phyloP scores from a whole-genome alignment of 2,113 vertebrate species.

The Prinia subflava region DNA sequence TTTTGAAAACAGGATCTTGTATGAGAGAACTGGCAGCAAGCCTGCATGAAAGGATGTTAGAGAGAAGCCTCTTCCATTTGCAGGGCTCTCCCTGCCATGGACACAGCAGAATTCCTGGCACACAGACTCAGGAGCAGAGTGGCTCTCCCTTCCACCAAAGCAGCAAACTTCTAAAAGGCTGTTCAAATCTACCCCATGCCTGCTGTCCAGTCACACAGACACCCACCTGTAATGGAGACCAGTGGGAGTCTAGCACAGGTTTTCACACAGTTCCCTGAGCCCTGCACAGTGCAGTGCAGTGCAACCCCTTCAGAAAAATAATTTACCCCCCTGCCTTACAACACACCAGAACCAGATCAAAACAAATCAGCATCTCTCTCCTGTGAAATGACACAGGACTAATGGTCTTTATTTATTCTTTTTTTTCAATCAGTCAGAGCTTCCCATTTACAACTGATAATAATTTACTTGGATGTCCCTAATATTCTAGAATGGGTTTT shows the following conservation, averaged over 20 bases:
- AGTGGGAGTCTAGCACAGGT: background rate
- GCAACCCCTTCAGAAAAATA: background rate
- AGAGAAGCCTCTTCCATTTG: background rate
- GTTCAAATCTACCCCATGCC: background rate
- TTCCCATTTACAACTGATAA: background rate
- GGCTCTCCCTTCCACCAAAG: background rate
- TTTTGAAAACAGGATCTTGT: background rate
- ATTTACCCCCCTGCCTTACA: background rate
- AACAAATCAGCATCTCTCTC: background rate
- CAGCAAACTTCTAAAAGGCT: background rate
- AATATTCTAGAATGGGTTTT: background rate
- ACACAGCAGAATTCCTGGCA: background rate
- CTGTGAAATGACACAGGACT: background rate
- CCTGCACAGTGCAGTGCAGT: background rate
- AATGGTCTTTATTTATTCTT: background rate
- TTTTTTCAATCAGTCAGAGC: background rate
- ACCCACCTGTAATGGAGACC: background rate
- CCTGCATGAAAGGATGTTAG: background rate
- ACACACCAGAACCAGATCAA: background rate
- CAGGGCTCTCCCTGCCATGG: background rate
- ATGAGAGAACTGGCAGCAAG: background rate
- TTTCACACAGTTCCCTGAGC: background rate
- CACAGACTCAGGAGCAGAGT: fast-evolving
- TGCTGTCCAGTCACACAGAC: background rate
- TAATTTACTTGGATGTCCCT: background rate